Evolutionary conservation across 2,888 invertebrate genomes (phyloP).

Genomic region (Phasia obesa): DNA sequence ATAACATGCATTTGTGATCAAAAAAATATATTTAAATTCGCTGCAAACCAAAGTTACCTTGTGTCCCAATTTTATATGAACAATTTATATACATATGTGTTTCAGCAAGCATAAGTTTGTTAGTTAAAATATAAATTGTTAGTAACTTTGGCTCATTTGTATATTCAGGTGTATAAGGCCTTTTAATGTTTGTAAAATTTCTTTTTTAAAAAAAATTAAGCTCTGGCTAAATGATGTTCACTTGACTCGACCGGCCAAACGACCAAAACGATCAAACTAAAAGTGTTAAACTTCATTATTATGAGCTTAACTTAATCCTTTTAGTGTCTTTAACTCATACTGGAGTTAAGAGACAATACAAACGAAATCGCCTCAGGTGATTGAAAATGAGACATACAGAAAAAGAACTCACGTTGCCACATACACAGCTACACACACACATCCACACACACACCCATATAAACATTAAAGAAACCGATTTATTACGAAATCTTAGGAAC

Average conservation of each 20-base stretch:
- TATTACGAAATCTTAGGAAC: background rate
- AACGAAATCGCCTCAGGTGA: slow-evolving; percentile 56
- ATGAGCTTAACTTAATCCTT: slow-evolving; percentile 46
- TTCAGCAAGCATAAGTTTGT: background rate
- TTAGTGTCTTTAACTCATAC: background rate
- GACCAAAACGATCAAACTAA: slow-evolving; percentile 5
- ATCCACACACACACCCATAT: background rate
- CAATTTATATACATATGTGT: background rate
- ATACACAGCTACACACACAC: slow-evolving; percentile 2
- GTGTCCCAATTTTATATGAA: too few species aligned
- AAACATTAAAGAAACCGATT: slow-evolving; percentile 40
- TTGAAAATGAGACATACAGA: slow-evolving; percentile 54
- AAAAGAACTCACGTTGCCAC: slow-evolving; percentile 8
- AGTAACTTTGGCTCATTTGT: slow-evolving; percentile 21
- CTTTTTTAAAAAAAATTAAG: slow-evolving; percentile 37
- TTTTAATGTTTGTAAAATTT: slow-evolving; percentile 4
- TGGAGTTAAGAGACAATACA: slow-evolving; percentile 26
- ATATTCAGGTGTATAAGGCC: slow-evolving; percentile 41
- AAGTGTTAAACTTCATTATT: slow-evolving; percentile 46
- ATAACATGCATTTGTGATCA: too few species aligned
- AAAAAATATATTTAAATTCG: too few species aligned
- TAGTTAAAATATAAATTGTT: slow-evolving; percentile 11
- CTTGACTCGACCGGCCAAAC: slow-evolving; percentile 18
- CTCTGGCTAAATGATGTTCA: slow-evolving; percentile 28
- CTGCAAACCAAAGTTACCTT: too few species aligned